Base-by-base conservation (phyloP, 1,140 invertebrate genomes). In the Meteorus sp. region DNA sequence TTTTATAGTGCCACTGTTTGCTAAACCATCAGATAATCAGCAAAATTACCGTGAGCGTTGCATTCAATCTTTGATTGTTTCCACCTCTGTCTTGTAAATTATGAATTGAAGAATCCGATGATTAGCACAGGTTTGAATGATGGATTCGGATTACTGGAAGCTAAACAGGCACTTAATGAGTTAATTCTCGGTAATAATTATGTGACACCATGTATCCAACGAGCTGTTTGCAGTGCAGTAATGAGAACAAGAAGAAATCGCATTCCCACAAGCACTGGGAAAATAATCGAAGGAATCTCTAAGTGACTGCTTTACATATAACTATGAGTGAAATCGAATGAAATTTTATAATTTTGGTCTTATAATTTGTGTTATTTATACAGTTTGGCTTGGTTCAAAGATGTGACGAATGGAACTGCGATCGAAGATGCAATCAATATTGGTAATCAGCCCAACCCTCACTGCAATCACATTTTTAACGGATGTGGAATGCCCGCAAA, bases 261-360 rank as follows among this genome's bases (percentile, higher is more conserved):
- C 0, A 68, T 66, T 44, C 72, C 70, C 0, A 67, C 70, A 1
- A 75, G 69, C 23, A 59, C 62, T 1, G 72, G 78, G 1, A 79
- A 80, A 60, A 77, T 81, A 35, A 72, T 81, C 22, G 79, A 81
- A 45, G 77, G 72, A 19, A 33, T 81, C 2, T 67, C 69, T 0
- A 78, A 74, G 79, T 80, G 71, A 41, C 35, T 45, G 31, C 48
- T 41, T 33, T 13, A 35, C 20, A 27, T n/a, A n/a, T n/a, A n/a
- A n/a, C n/a, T n/a, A n/a, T n/a, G n/a, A n/a, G n/a, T n/a, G n/a
- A n/a, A n/a, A n/a, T n/a, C n/a, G n/a, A n/a, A n/a, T n/a, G n/a
- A n/a, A n/a, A n/a, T n/a, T n/a, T n/a, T n/a, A n/a, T n/a, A n/a
- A n/a, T n/a, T n/a, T n/a, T n/a, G n/a, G n/a, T n/a, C n/a, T n/a